Base-by-base conservation (phyloP, 2,888 invertebrate species). In the Zhuqinia jingwanae region DNA sequence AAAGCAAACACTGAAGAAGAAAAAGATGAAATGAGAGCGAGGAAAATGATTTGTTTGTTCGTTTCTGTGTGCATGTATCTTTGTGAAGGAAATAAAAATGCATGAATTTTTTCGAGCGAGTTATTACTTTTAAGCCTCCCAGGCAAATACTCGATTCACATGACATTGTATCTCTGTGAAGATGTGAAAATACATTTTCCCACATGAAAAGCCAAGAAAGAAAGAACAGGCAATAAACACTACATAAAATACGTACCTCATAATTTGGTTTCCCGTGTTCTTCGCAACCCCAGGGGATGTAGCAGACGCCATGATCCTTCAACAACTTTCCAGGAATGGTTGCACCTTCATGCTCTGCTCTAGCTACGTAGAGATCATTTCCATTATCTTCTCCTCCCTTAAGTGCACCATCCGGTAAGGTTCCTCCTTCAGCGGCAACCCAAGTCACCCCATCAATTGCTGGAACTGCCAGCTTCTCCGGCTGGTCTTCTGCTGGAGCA, bases 281-380 rank as follows among this genome's bases (percentile, higher is more conserved):
- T 15, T 92, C 93, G 15, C 96, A 96, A 22, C 96, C 96, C 95
- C 96, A 97, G 22, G 97, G 92, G 15, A 97, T 92, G 91, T 95
- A 96, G 88, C 95, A 95, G 0, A 94, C 93, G 11, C 95, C 95
- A 91, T 96, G 95, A 15, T 95, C 94, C 5, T 95, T 95, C 65
- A 95, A 93, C 89, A 95, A 94, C 92, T 96, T 96, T 27, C 97
- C 97, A 75, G 97, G 96, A 88, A 96, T 94, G 56, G 96, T 92
- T n/a, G 95, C 96, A 8, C 95, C 95, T 89, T 95, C 95, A 92
- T 96, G 95, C 22, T 92, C 92, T 1, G 95, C 95, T 91, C 97
- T 94, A 17, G 95, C 95, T 2, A 96, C 94, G 91, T 94, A 96
- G 6, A 96, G 91, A 53, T 88, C 88, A 56, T 95, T 95, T 15